Evolutionary conservation across 2,797 vertebrate genomes (phyloP).

Genomic region (Anomalospiza imberbis): DNA sequence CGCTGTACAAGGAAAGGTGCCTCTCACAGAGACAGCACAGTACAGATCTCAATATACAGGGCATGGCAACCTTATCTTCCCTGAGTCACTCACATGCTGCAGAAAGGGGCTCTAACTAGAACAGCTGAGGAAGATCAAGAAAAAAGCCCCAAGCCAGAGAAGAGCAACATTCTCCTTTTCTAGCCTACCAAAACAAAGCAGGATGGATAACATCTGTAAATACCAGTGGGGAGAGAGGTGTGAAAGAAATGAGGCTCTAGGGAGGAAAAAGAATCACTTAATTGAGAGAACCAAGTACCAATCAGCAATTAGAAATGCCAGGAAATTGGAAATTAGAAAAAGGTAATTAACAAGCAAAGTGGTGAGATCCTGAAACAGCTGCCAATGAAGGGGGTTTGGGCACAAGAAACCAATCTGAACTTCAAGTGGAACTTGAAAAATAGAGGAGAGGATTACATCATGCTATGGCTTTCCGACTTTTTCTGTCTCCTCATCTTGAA

Average conservation of each 20-base stretch:
- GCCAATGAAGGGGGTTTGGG: background rate
- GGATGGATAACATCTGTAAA: background rate
- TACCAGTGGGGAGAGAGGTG: background rate
- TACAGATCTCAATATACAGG: background rate
- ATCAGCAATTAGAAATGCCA: conserved; percentile 22
- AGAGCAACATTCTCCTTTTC: background rate
- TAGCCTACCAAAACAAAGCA: background rate
- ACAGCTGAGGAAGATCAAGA: background rate
- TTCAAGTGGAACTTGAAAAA: background rate
- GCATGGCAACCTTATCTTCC: background rate
- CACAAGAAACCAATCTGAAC: background rate
- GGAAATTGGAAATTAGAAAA: conserved; percentile 30
- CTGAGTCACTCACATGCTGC: background rate
- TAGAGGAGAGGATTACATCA: background rate
- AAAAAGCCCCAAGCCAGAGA: background rate
- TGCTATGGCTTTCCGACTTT: background rate
- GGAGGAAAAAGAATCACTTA: background rate
- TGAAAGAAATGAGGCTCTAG: background rate
- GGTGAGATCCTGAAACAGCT: background rate
- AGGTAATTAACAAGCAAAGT: background rate
- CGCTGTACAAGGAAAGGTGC: background rate
- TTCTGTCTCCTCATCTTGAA: background rate
- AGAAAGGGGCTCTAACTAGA: background rate
- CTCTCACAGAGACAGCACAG: background rate
- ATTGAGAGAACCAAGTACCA: conserved; percentile 19